Evolutionary conservation across 2,797 vertebrate genomes (phyloP), one percentile per base, ranked within the genome.

Genomic region (Hyperoplus lanceolatus): DNA sequence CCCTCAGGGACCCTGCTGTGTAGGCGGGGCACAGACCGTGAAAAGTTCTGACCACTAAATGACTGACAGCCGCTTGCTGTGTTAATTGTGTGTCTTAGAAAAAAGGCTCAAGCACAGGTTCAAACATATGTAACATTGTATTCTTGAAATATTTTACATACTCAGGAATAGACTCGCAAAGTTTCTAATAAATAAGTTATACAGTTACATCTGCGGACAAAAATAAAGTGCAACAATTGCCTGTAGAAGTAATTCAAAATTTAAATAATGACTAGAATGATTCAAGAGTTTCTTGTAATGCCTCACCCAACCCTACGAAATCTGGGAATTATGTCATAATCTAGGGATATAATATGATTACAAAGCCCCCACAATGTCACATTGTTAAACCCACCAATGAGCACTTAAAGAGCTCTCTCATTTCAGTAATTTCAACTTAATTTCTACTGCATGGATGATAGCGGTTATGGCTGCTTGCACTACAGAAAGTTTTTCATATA

Each of bases 1-100:
- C 87, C 81, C 88, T 82, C 21, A 1, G 82, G 89, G 85, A 85
- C 78, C 61, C 79, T 54, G 53, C 61, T 73, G 81, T 82, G 92
- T 83, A 80, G 89, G 90, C 60, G 61, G 77, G 85, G 71, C 82
- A 68, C 58, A 51, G n/a, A 80, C 85, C 53, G 57, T 64, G 73
- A 85, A 91, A 76, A 77, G 66, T 74, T 88, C 48, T 70, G 71
- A 83, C 80, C 56, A 65, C 61, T 56, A 53, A 70, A 71, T 85
- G 91, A 91, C 62, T 88, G 85, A 87, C 80, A 92, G 83, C 67
- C 6, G 39, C 73, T 73, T 8, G 46, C 72, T 74, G 63, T 69
- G 80, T 81, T 90, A 86, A 88, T 86, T 86, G 63, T 81, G 66
- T 78, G 70, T 75, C 66, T 76, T 59, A 71, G 29, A 29, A 49